Percentiles rank a stretch among this genome's conserved stretches.
Conservation (phyloP, 2,113 vertebrate genomes). For the Dasypus novemcinctus region DNA sequence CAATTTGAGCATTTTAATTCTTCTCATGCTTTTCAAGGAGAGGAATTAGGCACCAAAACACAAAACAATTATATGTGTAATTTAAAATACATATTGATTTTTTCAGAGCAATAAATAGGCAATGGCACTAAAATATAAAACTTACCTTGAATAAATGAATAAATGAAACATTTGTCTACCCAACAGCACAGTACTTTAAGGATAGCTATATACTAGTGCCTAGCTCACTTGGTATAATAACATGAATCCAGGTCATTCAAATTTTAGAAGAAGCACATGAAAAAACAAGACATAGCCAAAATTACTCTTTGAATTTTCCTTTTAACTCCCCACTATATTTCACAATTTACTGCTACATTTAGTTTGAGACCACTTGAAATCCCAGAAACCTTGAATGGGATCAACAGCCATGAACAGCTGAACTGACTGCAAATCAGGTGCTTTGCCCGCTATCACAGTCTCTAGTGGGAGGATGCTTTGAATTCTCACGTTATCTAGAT, state of each 20-base stretch:
- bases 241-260: background rate
- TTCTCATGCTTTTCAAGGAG: slow-evolving; percentile 55
- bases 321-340: background rate
- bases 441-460: background rate
- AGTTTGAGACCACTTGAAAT: background rate
- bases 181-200: background rate
- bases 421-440: background rate
- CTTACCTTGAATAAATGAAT: slow-evolving; percentile 12
- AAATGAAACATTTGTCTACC: background rate
- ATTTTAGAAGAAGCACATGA: background rate
- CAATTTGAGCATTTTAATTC: slow-evolving; percentile 70
- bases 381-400: background rate
- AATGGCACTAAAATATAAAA: background rate
- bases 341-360: background rate
- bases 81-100: slow-evolving; percentile 64
- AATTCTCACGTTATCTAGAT: background rate
- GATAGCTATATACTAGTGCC: background rate
- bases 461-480: background rate
- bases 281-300: background rate
- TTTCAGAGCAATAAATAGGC: slow-evolving; percentile 24
- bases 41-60: slow-evolving; percentile 71
- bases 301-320: background rate
- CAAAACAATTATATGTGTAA: slow-evolving; percentile 75
- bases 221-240: background rate
- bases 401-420: background rate